Base-by-base conservation (phyloP, 2,888 invertebrate genomes). In the Petrolisthes cinctipes region DNA sequence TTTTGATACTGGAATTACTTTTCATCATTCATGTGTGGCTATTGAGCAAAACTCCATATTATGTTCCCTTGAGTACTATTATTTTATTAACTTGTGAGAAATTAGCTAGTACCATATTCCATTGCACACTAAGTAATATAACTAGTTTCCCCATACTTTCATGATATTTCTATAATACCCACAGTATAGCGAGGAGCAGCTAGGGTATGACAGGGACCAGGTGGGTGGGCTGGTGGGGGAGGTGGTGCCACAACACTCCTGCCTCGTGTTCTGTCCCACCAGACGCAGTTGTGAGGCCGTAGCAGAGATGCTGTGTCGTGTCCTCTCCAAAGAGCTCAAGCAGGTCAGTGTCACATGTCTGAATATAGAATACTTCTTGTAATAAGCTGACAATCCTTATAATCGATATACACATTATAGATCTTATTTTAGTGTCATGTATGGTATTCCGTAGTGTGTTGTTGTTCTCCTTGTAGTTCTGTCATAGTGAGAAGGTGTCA, bases 231-330 rank as follows among this genome's bases (percentile, higher is more conserved):
- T 98, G 90, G 96, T 97, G 3, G 94, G 95, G 91, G 97, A 98
- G 93, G 95, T 97, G 88, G 94, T 96, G 1, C 97, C 97, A 0
- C 92, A 94, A 23, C 95, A 95, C 91, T 96, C 97, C 0, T 97
- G 97, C 92, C 94, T 99, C 0, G 95, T 99, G 76, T 99, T 99
- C 94, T 99, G 98, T 92, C 95, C 98, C n/a, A 96, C 97, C 4
- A 97, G 97, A 92, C 95, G 96, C 92, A 98, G 97, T 93, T 97
- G 97, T 92, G 97, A 98, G 93, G 98, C 97, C 93, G 97, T 98
- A 3, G 96, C 97, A 0, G 92, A 94, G 51, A 93, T 98, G 23
- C 93, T 98, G 14, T 95, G 96, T 91, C 95, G 95, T 92, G 93
- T 96, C 91, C 93, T 95, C 51, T 86, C 90, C 9, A 71, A 37